These are phyloP conservation scores for Agelaius phoeniceus DNA, from an alignment of 2,113 vertebrate genomes.

Conservation along the genomic window DNA sequence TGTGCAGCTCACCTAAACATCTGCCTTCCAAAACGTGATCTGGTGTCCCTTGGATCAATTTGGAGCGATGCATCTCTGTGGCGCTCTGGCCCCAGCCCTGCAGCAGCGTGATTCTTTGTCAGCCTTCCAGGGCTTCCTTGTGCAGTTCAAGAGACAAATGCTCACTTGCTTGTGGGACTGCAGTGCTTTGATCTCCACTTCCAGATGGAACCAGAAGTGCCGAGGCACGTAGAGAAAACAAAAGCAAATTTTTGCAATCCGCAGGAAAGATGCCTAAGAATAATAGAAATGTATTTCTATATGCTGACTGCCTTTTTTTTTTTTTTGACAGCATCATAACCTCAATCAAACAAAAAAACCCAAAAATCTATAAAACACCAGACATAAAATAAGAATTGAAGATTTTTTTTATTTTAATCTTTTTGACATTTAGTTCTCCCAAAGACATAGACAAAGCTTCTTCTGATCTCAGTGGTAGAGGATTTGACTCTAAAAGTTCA, in stretches of 20 bases:
- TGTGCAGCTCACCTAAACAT: background rate
- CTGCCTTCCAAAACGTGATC: background rate
- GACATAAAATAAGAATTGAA: background rate
- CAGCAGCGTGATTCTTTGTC: background rate
- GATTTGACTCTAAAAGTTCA: background rate
- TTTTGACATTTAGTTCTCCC: background rate
- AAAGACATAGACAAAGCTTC: background rate
- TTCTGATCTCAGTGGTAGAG: background rate
- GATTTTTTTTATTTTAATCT: background rate
- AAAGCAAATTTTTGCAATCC: constrained; percentile 11
- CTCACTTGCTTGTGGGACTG: background rate
- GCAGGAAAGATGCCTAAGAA: constrained; percentile 51
- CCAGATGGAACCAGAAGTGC: constrained; percentile 54
- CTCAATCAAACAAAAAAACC: background rate
- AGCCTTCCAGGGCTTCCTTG: constrained; percentile 24
- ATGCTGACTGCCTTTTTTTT: no score
- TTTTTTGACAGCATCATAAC: background rate
- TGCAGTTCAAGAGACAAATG: constrained; percentile 31
- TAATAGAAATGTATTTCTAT: background rate
- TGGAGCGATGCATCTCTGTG: fast-evolving
- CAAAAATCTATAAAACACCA: background rate
- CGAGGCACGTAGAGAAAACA: constrained; percentile 23
- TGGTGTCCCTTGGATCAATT: background rate
- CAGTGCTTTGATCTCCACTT: constrained; percentile 37
- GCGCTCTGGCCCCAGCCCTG: background rate